Evolutionary conservation across 2,888 invertebrate species (phyloP).

Genomic region (Dynastes maya): DNA sequence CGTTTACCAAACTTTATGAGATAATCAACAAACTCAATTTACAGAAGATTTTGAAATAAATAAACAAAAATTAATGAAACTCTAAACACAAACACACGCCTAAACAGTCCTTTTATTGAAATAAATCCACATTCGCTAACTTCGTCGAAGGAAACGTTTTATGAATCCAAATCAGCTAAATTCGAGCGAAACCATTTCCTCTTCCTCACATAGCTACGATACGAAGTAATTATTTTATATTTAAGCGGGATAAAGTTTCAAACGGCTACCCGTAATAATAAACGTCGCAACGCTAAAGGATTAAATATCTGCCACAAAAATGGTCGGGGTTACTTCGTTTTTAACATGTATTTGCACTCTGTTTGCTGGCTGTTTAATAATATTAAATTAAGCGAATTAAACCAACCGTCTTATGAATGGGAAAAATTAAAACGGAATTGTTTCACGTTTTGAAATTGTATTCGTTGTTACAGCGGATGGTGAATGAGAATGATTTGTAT

Average conservation of each 20-base stretch:
- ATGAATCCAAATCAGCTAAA: conserved; percentile 9
- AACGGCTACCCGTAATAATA: not conserved
- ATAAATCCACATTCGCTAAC: not conserved
- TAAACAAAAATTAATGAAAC: no score
- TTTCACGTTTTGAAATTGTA: not conserved
- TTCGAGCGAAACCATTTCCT: not conserved
- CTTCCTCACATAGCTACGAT: not conserved
- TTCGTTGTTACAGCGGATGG: no score
- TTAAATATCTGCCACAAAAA: not conserved
- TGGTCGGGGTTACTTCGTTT: not conserved
- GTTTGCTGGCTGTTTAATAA: not conserved
- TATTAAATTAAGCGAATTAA: not conserved
- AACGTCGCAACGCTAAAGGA: not conserved
- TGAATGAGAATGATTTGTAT: no score
- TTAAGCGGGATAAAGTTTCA: conserved; percentile 9
- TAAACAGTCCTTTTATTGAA: no score
- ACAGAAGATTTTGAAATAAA: no score
- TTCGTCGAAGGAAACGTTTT: not conserved
- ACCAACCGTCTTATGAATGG: not conserved
- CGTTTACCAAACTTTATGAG: no score
- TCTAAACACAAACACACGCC: no score
- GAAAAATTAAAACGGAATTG: not conserved
- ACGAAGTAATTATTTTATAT: conserved; percentile 20
- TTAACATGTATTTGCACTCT: conserved; percentile 24
- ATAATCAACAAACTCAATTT: no score